A percentile compares a stretch with the other conserved stretches of the same genome.
Evolutionary conservation across 1,140 invertebrate genomes (phyloP).

Genomic region (Drosophila dunni): DNA sequence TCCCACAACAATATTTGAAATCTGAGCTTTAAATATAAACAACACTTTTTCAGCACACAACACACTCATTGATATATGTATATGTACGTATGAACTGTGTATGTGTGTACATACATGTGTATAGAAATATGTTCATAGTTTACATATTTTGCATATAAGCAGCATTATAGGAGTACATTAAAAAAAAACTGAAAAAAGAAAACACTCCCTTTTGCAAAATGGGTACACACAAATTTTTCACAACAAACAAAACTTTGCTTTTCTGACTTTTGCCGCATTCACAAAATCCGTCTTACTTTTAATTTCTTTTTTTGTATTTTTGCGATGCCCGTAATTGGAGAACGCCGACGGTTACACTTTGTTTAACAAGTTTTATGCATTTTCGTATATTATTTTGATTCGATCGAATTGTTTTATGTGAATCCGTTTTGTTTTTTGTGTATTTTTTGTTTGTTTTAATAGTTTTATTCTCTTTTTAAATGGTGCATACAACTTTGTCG

Average conservation of each 20-base stretch:
- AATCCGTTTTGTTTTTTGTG: no score
- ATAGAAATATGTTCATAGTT: constrained; percentile 19
- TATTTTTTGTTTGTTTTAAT: constrained; percentile 23
- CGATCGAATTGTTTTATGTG: constrained; percentile 4
- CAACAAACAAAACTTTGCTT: constrained; percentile 70
- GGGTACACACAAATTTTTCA: constrained; percentile 69
- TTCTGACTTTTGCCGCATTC: constrained; percentile 31
- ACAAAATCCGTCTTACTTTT: constrained; percentile 71
- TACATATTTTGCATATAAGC: constrained; percentile 25
- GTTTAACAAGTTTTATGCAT: constrained; percentile 36
- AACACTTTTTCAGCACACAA: constrained; percentile 13
- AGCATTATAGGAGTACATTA: neutral
- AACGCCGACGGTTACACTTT: constrained; percentile 44
- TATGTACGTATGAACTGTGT: neutral
- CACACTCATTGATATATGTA: neutral
- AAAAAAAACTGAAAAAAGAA: constrained; percentile 4
- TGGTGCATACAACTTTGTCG: constrained; percentile 42
- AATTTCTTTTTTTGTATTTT: constrained; percentile 6
- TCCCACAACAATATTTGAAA: constrained; percentile 2
- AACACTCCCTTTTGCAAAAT: constrained; percentile 68
- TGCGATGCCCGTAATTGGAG: constrained; percentile 23
- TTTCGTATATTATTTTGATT: constrained; percentile 20
- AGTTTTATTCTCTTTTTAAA: constrained; percentile 39
- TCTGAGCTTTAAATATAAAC: constrained; percentile 19
- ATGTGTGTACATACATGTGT: neutral